phyloP scores from a whole-genome alignment of 2,888 invertebrate genomes.

The Escarpia spicata region DNA sequence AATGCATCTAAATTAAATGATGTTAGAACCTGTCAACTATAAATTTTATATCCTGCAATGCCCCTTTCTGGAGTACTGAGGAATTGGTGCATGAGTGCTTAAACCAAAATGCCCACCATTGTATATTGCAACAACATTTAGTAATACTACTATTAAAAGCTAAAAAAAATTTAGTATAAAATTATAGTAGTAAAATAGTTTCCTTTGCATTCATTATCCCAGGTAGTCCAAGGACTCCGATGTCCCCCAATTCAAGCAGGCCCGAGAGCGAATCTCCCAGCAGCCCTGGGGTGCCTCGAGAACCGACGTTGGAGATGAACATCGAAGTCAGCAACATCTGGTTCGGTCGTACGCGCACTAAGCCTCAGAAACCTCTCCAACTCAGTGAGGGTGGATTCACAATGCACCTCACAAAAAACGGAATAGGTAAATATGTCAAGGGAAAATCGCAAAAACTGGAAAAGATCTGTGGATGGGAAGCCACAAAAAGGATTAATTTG shows the following conservation, averaged over 20 bases:
- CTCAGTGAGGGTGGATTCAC: slow-evolving; percentile 35
- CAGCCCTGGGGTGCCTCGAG: neutral
- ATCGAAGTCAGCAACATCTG: slow-evolving; percentile 34
- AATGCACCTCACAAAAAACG: slow-evolving; percentile 25
- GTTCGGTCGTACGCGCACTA: slow-evolving; percentile 30
- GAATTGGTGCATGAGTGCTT: too few relatives aligned
- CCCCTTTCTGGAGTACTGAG: too few relatives aligned
- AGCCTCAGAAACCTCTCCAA: slow-evolving; percentile 26
- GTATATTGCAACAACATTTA: too few relatives aligned
- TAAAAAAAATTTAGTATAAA: too few relatives aligned
- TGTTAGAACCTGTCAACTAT: too few relatives aligned
- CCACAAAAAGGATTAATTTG: neutral
- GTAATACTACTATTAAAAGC: too few relatives aligned
- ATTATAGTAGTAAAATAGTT: neutral
- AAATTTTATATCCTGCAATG: too few relatives aligned
- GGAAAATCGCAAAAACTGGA: neutral
- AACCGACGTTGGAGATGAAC: slow-evolving; percentile 14
- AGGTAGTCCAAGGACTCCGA: neutral
- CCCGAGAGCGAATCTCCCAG: neutral
- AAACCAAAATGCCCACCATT: too few relatives aligned
- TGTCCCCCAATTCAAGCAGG: neutral
- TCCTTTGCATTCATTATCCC: neutral
- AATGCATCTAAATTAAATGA: too few relatives aligned
- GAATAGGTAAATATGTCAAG: slow-evolving; percentile 22
- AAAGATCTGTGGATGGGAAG: neutral